Evolutionary conservation across 23 tunicate species (phyloP).

Genomic region (Oikopleura vanhoeffeni): DNA sequence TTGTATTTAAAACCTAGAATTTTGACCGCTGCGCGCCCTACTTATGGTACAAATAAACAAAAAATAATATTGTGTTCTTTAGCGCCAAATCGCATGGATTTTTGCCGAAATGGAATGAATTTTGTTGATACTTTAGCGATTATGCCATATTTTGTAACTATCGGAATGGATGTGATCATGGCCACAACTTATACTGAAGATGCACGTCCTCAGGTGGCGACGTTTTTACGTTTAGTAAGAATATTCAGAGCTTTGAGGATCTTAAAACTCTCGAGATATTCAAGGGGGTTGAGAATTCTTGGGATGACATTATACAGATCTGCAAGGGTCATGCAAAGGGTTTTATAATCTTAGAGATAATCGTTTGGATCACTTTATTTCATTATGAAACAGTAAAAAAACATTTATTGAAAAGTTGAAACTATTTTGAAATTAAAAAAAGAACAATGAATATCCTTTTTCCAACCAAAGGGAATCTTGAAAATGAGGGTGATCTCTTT

Average conservation of each 20-base stretch:
- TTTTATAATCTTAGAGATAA: too few species aligned
- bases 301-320: constrained; percentile 32
- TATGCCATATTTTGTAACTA: not conserved
- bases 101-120: not conserved
- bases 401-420: too few species aligned
- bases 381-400: too few species aligned
- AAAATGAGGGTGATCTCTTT: too few species aligned
- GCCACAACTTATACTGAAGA: not conserved
- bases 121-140: not conserved
- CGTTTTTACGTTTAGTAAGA: not conserved
- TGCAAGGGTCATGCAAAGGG: not conserved
- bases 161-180: not conserved
- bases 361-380: too few species aligned
- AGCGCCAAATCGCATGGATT: not conserved
- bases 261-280: constrained; percentile 19
- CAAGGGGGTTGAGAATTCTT: constrained; percentile 73
- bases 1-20: too few species aligned
- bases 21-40: too few species aligned
- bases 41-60: too few species aligned
- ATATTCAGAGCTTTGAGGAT: not conserved
- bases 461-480: too few species aligned
- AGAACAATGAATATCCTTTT: too few species aligned
- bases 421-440: too few species aligned
- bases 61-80: too few species aligned
- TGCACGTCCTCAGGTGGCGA: not conserved